These are phyloP conservation scores for Holacanthella duospinosa DNA, from an alignment of 2,888 invertebrate species.

Conservation along the genomic window DNA sequence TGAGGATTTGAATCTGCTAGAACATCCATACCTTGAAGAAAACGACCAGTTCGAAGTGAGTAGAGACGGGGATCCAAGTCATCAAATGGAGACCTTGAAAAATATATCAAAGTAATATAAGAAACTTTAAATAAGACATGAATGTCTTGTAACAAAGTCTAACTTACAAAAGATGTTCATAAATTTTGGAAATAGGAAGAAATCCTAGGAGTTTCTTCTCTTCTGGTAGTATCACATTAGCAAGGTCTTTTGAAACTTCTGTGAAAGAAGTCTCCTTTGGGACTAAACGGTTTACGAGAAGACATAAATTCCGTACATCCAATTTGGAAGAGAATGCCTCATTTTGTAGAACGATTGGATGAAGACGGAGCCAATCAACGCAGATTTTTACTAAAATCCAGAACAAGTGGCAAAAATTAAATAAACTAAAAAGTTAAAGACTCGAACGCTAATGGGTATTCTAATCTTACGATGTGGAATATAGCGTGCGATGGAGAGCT, in stretches of 20 bases:
- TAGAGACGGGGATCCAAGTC: conserved; percentile 13
- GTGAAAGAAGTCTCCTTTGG: conserved; percentile 20
- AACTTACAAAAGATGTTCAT: conserved; percentile 22
- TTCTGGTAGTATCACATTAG: conserved; percentile 32
- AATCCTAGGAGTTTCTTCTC: conserved; percentile 35
- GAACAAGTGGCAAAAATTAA: background rate
- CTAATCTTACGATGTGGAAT: conserved; percentile 31
- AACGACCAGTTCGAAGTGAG: conserved; percentile 19
- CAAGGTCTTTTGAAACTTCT: conserved; percentile 16
- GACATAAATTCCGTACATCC: conserved; percentile 27
- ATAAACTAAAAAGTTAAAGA: background rate
- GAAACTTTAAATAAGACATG: background rate
- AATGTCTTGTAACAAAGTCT: background rate
- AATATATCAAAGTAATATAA: conserved; percentile 3
- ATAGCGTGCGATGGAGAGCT: conserved; percentile 18
- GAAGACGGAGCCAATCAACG: conserved; percentile 31
- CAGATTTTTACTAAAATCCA: conserved; percentile 32
- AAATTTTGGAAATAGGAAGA: conserved; percentile 26
- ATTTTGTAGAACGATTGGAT: conserved; percentile 18
- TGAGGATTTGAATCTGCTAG: conserved; percentile 16
- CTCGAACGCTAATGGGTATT: no score
- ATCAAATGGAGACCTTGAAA: conserved; percentile 1
- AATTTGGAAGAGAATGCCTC: conserved; percentile 23
- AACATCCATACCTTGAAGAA: conserved; percentile 19
- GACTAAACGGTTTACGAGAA: conserved; percentile 29